Evolutionary conservation across 2,797 vertebrate species (phyloP).

Genomic region (Cygnus olor): DNA sequence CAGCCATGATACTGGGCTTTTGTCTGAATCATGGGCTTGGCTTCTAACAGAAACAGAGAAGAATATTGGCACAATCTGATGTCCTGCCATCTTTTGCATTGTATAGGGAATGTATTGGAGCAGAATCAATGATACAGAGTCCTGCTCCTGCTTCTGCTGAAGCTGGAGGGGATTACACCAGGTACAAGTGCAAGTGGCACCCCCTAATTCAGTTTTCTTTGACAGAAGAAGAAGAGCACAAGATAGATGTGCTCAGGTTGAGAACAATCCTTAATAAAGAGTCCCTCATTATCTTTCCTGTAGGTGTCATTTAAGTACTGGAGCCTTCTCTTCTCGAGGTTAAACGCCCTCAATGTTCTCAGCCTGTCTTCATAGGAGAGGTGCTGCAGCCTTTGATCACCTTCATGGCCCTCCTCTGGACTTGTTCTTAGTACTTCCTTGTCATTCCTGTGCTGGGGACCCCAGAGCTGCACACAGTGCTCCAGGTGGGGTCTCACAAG

Average conservation of each 20-base stretch:
- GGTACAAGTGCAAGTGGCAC: too few species aligned
- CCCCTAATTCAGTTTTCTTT: background rate
- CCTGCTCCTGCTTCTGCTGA: background rate
- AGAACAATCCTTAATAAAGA: background rate
- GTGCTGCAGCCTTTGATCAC: background rate
- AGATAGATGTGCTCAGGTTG: background rate
- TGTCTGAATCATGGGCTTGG: background rate
- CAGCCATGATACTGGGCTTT: background rate
- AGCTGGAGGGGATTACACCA: background rate
- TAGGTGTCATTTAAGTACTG: background rate
- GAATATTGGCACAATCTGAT: background rate
- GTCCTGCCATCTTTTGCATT: background rate
- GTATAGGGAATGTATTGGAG: background rate
- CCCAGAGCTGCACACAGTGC: background rate
- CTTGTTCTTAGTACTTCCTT: too few species aligned
- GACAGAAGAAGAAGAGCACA: background rate
- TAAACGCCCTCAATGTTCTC: too few species aligned
- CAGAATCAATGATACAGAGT: background rate
- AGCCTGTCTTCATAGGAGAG: background rate
- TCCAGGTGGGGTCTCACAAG: background rate
- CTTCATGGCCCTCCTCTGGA: background rate
- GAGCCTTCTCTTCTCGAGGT: background rate
- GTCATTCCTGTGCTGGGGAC: background rate
- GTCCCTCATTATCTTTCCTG: background rate
- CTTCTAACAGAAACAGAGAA: background rate